These are phyloP conservation scores for Porites cylindrica DNA, from an alignment of 92 coral and sea anemone species.

Conservation along the genomic window DNA sequence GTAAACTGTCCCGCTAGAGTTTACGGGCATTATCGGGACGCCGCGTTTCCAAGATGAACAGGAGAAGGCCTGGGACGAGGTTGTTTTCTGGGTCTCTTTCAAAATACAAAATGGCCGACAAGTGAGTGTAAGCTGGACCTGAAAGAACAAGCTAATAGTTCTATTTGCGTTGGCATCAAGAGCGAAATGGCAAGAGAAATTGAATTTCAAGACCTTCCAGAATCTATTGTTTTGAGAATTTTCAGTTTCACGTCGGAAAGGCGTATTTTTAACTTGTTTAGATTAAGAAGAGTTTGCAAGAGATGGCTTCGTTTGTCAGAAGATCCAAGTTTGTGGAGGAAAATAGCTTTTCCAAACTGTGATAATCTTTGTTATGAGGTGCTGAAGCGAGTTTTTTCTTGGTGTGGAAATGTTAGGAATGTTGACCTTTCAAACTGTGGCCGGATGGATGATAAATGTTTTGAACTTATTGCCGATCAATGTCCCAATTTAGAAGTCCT, in stretches of 20 bases:
- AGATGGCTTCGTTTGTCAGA: constrained; percentile 69
- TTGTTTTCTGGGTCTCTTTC: too few species aligned
- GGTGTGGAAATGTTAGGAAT: constrained; percentile 65
- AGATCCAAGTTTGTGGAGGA: constrained; percentile 82
- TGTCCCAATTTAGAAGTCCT: constrained; percentile 67
- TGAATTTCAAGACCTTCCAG: constrained; percentile 64
- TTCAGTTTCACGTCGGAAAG: constrained; percentile 59
- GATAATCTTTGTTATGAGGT: constrained; percentile 52
- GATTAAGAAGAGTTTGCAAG: constrained; percentile 70
- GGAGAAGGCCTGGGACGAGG: too few species aligned
- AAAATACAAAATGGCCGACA: constrained; percentile 16
- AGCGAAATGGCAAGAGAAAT: constrained; percentile 1
- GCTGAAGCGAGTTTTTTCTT: constrained; percentile 53
- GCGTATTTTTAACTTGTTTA: constrained; percentile 73
- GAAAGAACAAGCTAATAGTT: too few species aligned
- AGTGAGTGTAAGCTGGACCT: neutral
- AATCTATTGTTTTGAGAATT: constrained; percentile 64
- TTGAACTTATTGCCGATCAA: constrained; percentile 57
- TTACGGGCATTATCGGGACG: too few species aligned
- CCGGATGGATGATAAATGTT: constrained; percentile 64
- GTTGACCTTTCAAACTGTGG: constrained; percentile 64
- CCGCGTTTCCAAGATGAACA: too few species aligned
- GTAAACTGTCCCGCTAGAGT: too few species aligned
- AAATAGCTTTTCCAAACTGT: constrained; percentile 64
- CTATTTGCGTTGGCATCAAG: too few species aligned